Evolutionary conservation across 2,888 invertebrate species (phyloP), one percentile per base, ranked within the genome.

Genomic region (Corbicula japonica): DNA sequence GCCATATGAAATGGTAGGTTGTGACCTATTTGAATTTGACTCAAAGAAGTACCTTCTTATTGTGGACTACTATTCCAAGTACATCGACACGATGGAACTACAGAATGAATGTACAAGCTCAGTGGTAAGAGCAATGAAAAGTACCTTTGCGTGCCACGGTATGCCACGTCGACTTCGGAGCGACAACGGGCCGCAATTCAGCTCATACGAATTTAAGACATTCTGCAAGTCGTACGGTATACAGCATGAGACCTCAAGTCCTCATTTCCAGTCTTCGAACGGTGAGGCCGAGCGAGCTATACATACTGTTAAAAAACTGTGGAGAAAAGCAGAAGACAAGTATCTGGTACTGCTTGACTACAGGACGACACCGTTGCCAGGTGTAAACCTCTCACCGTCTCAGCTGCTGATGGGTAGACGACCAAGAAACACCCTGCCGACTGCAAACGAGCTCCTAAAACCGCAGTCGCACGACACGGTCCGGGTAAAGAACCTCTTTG

Each of bases 271-370:
- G 48, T 70, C 69, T 34, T 66, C 75, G 5, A 85, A 85, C 62
- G 83, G 83, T n/a, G 85, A 83, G 65, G 87, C 87, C 1, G 85
- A 86, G 72, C 35, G 85, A 63, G 85, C 85, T 3, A 72, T 86
- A n/a, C 85, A 86, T 58, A 85, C 80, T 12, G 80, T 83, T 0
- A 86, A 86, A 70, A 63, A 60, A 6, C 32, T 86, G 44, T 84
- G 80, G 83, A 71, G 56, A 32, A 87, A 86, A 63, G 21, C 73
- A 4, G 44, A 66, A 26, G 80, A 86, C 56, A 76, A 76, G 62
- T 52, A 76, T 32, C 48, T 85, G 34, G 80, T 68, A 5, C 35
- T 83, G 15, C 70, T 85, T 10, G 76, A 73, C 62, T 84, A 76
- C 38, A 50, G 79, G n/a, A 83, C 78, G 41, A 86, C 83, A 44